These are phyloP conservation scores for Anthophora plumipes DNA, from an alignment of 2,888 invertebrate genomes.

Conservation along the genomic window DNA sequence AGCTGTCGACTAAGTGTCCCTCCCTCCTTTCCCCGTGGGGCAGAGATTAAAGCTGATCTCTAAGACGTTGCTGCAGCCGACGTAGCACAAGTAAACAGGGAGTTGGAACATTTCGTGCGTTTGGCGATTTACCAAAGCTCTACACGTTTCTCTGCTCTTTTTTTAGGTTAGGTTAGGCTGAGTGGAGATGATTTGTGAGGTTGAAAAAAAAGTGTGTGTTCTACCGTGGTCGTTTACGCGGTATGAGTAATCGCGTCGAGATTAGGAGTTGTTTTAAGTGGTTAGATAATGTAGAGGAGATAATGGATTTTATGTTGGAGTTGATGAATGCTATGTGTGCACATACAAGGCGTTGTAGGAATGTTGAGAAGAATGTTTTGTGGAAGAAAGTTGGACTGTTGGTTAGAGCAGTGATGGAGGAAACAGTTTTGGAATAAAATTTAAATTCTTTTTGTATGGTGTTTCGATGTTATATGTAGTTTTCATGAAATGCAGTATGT, in stretches of 20 bases:
- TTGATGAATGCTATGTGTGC: not conserved
- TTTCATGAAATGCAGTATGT: too few species aligned
- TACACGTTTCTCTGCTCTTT: not conserved
- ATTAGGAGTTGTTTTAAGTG: too few species aligned
- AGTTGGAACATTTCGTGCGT: not conserved
- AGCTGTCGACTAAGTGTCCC: not conserved
- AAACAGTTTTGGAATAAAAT: not conserved
- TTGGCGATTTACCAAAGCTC: not conserved
- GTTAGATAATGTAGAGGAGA: not conserved
- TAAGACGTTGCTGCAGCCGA: not conserved
- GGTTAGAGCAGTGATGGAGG: not conserved
- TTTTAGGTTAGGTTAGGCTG: not conserved
- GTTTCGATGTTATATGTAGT: too few species aligned
- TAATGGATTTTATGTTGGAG: too few species aligned
- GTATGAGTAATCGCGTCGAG: not conserved
- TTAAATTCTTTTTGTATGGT: not conserved
- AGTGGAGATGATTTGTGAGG: not conserved
- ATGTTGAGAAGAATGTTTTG: not conserved
- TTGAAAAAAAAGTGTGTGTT: not conserved
- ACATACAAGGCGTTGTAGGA: not conserved
- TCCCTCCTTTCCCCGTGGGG: not conserved
- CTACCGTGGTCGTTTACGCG: not conserved
- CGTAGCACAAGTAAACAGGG: not conserved
- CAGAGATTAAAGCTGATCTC: conserved; percentile 2
- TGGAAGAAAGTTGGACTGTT: too few species aligned